A percentile compares a stretch with the other conserved stretches of the same genome.
Evolutionary conservation across 2,113 vertebrate species (phyloP).

Genomic region (Pimephales promelas): DNA sequence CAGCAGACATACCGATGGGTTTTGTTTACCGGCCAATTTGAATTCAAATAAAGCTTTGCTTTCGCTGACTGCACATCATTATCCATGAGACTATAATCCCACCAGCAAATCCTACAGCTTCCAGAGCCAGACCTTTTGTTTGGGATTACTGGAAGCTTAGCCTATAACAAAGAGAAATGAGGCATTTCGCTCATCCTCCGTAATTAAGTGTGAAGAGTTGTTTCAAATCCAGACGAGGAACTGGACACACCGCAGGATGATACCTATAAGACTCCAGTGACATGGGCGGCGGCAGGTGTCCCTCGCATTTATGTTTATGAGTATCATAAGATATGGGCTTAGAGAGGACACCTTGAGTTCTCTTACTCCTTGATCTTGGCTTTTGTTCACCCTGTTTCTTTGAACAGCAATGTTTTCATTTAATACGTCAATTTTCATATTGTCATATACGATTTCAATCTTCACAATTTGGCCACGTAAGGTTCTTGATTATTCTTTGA

Average conservation of each 20-base stretch:
- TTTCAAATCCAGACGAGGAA: conserved; percentile 92
- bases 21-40: conserved; percentile 99
- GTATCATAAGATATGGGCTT: neutral
- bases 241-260: conserved; percentile 73
- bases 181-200: conserved; percentile 94
- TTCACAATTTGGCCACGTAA: neutral
- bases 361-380: neutral
- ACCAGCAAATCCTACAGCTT: conserved; percentile 91
- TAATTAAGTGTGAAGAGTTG: conserved; percentile 99
- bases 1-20: conserved; percentile 87
- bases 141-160: conserved; percentile 99
- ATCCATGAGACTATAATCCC: conserved; percentile 93
- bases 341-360: conserved; percentile 12
- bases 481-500: neutral
- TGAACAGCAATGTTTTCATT: neutral
- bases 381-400: neutral
- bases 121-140: conserved; percentile 98
- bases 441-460: neutral
- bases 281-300: conserved; percentile 16
- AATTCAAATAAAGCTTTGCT: conserved; percentile 98
- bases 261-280: conserved; percentile 57
- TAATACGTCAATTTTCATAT: no score
- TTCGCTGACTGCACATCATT: conserved; percentile 94
- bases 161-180: conserved; percentile 98
- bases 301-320: neutral